Conservation (phyloP, 2,113 vertebrate genomes). For the Ceuthmochares aereus region DNA sequence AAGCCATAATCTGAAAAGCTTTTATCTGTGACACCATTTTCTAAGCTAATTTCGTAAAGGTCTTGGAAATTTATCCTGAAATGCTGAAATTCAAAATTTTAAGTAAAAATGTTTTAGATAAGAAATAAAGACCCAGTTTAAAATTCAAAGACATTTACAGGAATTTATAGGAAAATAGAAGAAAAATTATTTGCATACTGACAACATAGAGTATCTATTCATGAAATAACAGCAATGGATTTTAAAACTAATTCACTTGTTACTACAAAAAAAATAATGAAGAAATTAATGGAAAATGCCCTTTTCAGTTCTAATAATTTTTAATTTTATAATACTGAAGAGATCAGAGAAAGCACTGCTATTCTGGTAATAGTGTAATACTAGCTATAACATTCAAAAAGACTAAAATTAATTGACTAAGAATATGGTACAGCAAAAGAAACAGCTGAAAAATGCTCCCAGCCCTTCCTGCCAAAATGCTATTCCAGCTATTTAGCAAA, state of each 20-base stretch:
- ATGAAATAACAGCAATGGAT: neutral
- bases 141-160: neutral
- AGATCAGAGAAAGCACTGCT: neutral
- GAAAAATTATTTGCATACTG: neutral
- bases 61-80: neutral
- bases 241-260: conserved; percentile 47
- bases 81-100: neutral
- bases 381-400: neutral
- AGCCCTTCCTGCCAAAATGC: conserved; percentile 10
- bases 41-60: neutral
- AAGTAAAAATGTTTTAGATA: neutral
- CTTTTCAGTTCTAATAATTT: conserved; percentile 40
- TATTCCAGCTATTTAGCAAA: neutral
- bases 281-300: conserved; percentile 30
- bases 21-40: neutral
- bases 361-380: conserved; percentile 1
- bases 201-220: neutral
- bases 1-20: neutral
- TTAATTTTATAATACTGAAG: conserved; percentile 23
- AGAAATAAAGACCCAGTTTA: neutral
- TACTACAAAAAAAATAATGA: conserved; percentile 42
- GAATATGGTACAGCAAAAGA: conserved; percentile 8
- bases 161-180: neutral
- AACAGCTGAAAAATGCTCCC: conserved; percentile 37
- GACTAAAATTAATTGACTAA: conserved; percentile 43